Evolutionary conservation across 2,888 invertebrate genomes (phyloP).

Genomic region (Cotesia congregata): DNA sequence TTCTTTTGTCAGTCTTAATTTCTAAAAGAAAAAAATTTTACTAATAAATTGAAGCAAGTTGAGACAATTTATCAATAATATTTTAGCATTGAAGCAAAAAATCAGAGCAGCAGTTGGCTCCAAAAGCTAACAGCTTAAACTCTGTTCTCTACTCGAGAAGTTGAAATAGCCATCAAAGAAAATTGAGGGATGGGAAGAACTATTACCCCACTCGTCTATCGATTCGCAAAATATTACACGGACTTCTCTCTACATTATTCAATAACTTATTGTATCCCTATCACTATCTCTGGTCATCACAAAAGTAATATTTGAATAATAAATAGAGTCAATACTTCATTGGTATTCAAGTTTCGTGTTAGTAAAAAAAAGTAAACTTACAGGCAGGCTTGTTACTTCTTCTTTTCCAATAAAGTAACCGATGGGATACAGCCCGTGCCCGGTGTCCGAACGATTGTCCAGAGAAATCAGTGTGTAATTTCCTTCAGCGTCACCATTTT

Average conservation of each 20-base stretch:
- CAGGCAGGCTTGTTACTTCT: constrained; percentile 79
- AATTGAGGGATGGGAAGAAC: not conserved
- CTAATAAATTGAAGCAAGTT: not conserved
- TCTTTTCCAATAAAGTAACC: constrained; percentile 78
- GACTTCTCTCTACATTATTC: not conserved
- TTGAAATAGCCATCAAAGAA: constrained; percentile 13
- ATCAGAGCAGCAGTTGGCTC: not conserved
- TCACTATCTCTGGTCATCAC: not conserved
- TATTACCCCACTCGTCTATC: constrained; percentile 1
- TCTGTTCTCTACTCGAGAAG: not conserved
- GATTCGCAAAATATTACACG: not conserved
- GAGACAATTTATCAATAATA: not conserved
- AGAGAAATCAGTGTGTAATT: constrained; percentile 88
- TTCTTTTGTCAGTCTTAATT: constrained; percentile 79
- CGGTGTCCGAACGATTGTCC: constrained; percentile 57
- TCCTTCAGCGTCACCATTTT: constrained; percentile 92
- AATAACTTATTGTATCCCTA: not conserved
- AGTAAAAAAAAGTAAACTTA: constrained; percentile 71
- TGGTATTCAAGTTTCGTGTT: too few species aligned
- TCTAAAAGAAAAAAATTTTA: constrained; percentile 72
- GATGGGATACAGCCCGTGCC: constrained; percentile 85
- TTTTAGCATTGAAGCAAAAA: constrained; percentile 13
- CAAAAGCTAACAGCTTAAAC: not conserved
- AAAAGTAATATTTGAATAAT: not conserved
- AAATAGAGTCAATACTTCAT: too few species aligned